Evolutionary conservation across 2,797 vertebrate species (phyloP).

Genomic region (Ctenopoma kingsleyae): DNA sequence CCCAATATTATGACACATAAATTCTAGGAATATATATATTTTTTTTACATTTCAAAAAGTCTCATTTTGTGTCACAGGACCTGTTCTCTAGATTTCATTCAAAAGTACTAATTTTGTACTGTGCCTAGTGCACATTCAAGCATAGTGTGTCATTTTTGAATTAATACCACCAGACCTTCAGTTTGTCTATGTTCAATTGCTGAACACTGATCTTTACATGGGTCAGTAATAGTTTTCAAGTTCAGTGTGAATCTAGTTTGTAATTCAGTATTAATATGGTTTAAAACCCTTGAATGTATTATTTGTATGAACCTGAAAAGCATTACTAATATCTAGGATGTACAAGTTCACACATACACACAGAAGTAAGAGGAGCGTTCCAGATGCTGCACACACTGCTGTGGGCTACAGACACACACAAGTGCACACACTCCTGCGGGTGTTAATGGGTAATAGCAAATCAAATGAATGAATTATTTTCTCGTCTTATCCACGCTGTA

Average conservation of each 20-base stretch:
- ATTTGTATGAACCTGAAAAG: conserved; percentile 17
- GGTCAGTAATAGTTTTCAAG: background rate
- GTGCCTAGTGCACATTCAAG: conserved; percentile 13
- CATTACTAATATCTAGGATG: conserved; percentile 5
- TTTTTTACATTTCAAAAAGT: too few species aligned
- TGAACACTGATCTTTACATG: conserved; percentile 19
- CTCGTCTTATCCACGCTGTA: conserved; percentile 24
- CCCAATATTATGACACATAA: too few species aligned
- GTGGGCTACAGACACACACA: background rate
- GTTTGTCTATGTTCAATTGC: conserved; percentile 4
- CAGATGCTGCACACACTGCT: conserved; percentile 26
- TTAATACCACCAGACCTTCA: background rate
- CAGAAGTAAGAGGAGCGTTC: background rate
- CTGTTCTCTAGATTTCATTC: background rate
- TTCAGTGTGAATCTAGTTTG: conserved; percentile 12
- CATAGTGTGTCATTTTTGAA: background rate
- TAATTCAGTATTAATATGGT: conserved; percentile 31
- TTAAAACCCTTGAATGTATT: conserved; percentile 10
- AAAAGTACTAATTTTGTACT: background rate
- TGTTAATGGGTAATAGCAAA: conserved; percentile 9
- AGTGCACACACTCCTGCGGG: background rate
- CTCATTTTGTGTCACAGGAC: too few species aligned
- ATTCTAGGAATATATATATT: too few species aligned
- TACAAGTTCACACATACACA: background rate
- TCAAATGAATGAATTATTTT: conserved; percentile 37